Evolutionary conservation across 2,888 invertebrate species (phyloP).

Genomic region (Eilema caniola): DNA sequence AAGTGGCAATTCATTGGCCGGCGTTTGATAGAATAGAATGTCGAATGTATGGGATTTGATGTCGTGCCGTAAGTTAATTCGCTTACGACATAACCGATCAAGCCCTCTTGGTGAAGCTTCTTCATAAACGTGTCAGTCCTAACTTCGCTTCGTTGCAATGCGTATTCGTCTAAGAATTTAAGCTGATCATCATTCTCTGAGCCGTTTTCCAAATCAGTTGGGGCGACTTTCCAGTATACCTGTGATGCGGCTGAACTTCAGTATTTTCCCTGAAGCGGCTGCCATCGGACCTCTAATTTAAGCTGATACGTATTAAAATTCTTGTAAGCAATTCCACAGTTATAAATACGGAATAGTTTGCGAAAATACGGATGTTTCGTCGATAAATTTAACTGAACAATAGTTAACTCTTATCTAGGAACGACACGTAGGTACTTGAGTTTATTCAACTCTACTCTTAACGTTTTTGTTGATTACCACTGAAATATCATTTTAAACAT

Average conservation of each 20-base stretch:
- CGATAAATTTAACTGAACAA: not conserved
- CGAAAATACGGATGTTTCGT: not conserved
- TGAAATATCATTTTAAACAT: not conserved
- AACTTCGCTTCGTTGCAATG: not conserved
- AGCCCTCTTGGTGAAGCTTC: not conserved
- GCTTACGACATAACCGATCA: not conserved
- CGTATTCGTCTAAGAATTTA: too few relatives aligned
- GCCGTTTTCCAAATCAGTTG: too few relatives aligned
- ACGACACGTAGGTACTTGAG: not conserved
- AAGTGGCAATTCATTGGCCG: too few relatives aligned
- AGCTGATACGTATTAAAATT: not conserved
- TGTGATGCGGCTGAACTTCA: too few relatives aligned
- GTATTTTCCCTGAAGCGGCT: too few relatives aligned
- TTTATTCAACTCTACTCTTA: slow-evolving; percentile 3
- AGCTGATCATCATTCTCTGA: too few relatives aligned
- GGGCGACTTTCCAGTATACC: too few relatives aligned
- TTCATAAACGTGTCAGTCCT: not conserved
- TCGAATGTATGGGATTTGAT: too few relatives aligned
- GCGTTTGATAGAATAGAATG: too few relatives aligned
- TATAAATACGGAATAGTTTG: not conserved
- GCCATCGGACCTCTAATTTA: too few relatives aligned
- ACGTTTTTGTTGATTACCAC: not conserved
- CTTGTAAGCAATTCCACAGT: not conserved
- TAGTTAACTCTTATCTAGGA: not conserved
- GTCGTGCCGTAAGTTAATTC: not conserved